Conservation (phyloP, 2,888 invertebrate genomes). For the Halictus ligatus region DNA sequence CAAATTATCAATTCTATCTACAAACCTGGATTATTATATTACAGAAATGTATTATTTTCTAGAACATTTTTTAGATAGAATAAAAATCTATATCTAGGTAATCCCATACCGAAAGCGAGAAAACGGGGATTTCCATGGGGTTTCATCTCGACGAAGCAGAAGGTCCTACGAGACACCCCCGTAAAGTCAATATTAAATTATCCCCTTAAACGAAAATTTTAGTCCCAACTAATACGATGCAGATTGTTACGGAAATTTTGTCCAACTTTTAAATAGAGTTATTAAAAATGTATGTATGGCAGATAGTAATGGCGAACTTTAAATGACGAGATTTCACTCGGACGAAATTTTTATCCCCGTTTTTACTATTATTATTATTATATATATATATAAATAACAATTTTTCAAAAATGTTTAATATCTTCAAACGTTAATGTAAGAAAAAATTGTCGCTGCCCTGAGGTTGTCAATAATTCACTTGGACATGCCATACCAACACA, state of each 20-base stretch:
- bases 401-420: neutral
- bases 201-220: neutral
- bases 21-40: too few species aligned
- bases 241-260: conserved; percentile 1
- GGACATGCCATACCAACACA: neutral
- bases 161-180: neutral
- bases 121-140: neutral
- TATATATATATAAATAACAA: neutral
- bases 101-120: neutral
- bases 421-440: neutral
- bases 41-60: too few species aligned
- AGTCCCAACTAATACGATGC: neutral
- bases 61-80: neutral
- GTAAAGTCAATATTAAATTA: conserved; percentile 23
- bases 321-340: neutral
- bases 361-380: too few species aligned
- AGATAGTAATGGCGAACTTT: neutral
- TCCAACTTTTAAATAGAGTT: neutral
- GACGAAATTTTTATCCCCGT: neutral
- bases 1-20: too few species aligned
- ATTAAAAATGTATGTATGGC: neutral
- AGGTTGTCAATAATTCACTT: neutral
- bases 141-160: neutral
- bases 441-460: neutral
- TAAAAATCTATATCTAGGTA: neutral